Evolutionary conservation across 2,113 vertebrate species (phyloP).

Genomic region (Rhadina sibilatrix): DNA sequence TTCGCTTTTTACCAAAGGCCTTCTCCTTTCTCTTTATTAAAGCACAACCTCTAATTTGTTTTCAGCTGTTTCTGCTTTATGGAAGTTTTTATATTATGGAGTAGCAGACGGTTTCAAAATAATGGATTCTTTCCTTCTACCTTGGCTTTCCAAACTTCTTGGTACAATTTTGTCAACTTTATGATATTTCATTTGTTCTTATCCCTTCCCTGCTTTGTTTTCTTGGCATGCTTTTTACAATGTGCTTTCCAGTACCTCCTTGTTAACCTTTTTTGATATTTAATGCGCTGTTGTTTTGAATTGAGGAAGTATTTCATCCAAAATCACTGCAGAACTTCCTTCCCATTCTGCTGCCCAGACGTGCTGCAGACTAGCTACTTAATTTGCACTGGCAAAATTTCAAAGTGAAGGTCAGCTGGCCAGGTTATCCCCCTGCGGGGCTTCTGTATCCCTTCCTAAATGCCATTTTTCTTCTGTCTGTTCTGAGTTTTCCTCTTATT

Average conservation of each 20-base stretch:
- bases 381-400: conserved; percentile 56
- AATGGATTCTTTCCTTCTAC: background rate
- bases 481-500: background rate
- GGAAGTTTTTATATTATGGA: background rate
- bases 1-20: background rate
- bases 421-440: background rate
- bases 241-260: background rate
- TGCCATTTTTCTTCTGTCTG: conserved; percentile 27
- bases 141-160: background rate
- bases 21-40: background rate
- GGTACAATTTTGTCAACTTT: background rate
- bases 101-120: background rate
- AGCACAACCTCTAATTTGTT: background rate
- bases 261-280: conserved; percentile 14
- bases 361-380: conserved; percentile 32
- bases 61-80: background rate
- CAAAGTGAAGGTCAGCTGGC: conserved; percentile 47
- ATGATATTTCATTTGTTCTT: background rate
- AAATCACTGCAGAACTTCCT: conserved; percentile 43
- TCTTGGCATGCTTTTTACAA: background rate
- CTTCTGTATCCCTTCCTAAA: conserved; percentile 13
- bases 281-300: background rate
- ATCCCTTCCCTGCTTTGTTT: background rate
- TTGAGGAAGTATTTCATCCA: conserved; percentile 49
- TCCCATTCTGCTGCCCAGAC: conserved; percentile 11